Percentiles rank a stretch among this genome's conserved stretches.
Evolutionary conservation across 1,140 invertebrate species (phyloP).

Genomic region (Drosophila ananassae): DNA sequence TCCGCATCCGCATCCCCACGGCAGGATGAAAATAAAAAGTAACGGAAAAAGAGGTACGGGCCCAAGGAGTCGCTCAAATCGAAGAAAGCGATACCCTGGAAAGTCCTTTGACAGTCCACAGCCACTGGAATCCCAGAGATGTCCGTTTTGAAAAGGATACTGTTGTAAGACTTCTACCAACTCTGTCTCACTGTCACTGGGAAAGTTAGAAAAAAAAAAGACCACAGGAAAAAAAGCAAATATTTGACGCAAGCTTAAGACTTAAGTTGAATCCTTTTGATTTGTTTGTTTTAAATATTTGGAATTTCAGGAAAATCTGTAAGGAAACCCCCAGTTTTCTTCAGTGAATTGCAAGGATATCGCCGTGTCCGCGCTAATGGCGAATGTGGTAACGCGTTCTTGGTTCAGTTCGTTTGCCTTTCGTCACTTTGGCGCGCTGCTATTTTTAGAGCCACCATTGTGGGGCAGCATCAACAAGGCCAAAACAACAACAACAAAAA

Average conservation of each 20-base stretch:
- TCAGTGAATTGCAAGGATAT: slow-evolving; percentile 12
- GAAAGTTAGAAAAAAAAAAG: neutral
- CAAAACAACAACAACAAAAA: neutral
- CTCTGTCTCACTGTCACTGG: neutral
- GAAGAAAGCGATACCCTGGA: slow-evolving; percentile 44
- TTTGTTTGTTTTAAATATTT: no score
- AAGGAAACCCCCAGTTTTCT: neutral
- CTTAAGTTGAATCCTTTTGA: no score
- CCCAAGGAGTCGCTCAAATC: slow-evolving; percentile 31
- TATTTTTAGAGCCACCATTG: slow-evolving; percentile 48
- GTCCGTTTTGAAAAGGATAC: slow-evolving; percentile 28
- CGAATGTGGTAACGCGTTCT: slow-evolving; percentile 34
- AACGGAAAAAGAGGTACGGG: slow-evolving; percentile 30
- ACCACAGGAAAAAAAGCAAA: neutral
- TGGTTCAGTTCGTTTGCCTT: slow-evolving; percentile 49
- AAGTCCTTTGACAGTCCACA: slow-evolving; percentile 30
- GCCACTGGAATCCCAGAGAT: slow-evolving; percentile 18
- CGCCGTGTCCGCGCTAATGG: slow-evolving; percentile 16
- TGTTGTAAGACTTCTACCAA: neutral
- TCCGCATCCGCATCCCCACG: slow-evolving; percentile 15
- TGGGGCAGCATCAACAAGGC: slow-evolving; percentile 12
- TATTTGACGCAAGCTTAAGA: neutral
- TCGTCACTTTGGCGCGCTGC: slow-evolving; percentile 45
- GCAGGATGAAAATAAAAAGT: slow-evolving; percentile 1
- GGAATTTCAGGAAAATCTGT: no score